Conservation (phyloP, 92 coral and sea anemone genomes). For the Metridium senile region DNA sequence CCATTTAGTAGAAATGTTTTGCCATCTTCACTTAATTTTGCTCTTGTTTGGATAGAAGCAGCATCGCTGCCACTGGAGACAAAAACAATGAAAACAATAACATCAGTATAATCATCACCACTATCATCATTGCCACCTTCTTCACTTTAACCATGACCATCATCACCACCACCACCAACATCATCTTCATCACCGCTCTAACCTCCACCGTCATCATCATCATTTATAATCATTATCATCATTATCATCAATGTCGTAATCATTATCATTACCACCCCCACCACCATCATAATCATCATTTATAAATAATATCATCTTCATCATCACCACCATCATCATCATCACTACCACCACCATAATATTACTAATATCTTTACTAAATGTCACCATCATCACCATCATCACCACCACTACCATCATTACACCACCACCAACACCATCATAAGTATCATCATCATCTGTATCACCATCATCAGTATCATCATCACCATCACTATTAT, state of each 20-base stretch:
- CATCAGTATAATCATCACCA: neutral
- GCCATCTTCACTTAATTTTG: conserved; percentile 76
- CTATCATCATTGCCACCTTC: neutral
- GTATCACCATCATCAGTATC: neutral
- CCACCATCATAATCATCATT: too few relatives aligned
- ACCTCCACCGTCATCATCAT: neutral
- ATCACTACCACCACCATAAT: too few relatives aligned
- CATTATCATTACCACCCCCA: too few relatives aligned
- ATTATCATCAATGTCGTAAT: neutral
- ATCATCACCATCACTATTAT: neutral
- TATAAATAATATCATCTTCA: too few relatives aligned
- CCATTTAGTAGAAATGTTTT: conserved; percentile 80
- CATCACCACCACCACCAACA: conserved; percentile 6
- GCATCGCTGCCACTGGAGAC: conserved; percentile 64
- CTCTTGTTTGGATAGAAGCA: conserved; percentile 84
- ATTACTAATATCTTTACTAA: too few relatives aligned
- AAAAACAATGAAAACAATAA: conserved; percentile 17
- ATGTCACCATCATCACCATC: conserved; percentile 1
- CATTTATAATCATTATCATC: neutral
- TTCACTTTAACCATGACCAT: neutral
- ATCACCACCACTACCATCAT: conserved; percentile 1
- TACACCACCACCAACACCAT: neutral
- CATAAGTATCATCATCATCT: neutral
- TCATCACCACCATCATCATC: too few relatives aligned
- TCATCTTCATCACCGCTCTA: conserved; percentile 1